phyloP scores from a whole-genome alignment of 2,888 invertebrate species.

The Lasioglossum vierecki region DNA sequence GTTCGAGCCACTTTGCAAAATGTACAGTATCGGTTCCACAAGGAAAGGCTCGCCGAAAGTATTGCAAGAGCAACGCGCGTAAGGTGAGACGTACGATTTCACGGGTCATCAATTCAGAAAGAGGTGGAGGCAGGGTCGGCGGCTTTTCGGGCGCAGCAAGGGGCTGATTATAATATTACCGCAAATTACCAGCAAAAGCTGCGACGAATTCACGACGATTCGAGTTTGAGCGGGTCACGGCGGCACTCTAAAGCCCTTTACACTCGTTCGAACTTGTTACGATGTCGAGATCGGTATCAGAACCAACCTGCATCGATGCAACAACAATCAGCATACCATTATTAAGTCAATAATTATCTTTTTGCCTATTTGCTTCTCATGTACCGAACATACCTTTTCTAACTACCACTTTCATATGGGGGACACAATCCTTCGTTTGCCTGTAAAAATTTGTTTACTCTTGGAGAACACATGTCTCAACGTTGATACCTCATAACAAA shows the following conservation, averaged over 20 bases:
- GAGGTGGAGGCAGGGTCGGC: constrained; percentile 57
- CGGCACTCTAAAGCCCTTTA: constrained; percentile 41
- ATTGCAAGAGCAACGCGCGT: constrained; percentile 44
- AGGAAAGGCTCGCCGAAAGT: constrained; percentile 41
- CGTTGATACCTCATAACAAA: neutral
- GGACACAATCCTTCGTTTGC: neutral
- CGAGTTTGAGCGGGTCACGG: constrained; percentile 47
- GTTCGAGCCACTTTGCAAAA: neutral
- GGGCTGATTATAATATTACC: constrained; percentile 78
- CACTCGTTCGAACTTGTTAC: neutral
- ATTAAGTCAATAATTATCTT: neutral
- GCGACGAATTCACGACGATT: constrained; percentile 74
- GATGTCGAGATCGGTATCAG: neutral
- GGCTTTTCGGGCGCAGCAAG: constrained; percentile 64
- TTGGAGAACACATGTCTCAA: neutral
- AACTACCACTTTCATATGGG: too few relatives aligned
- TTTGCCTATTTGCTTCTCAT: neutral
- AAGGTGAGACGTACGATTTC: constrained; percentile 64
- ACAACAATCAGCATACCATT: neutral
- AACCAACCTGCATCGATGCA: neutral
- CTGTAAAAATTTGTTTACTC: neutral
- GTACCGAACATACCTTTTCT: too few relatives aligned
- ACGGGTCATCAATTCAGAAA: constrained; percentile 75
- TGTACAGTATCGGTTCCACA: constrained; percentile 12
- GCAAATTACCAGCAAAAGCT: constrained; percentile 75